A percentile compares a stretch with the other conserved stretches of the same genome.
These are phyloP conservation scores for Pseudopipra pipra DNA, from an alignment of 2,113 vertebrate species.

Conservation along the genomic window DNA sequence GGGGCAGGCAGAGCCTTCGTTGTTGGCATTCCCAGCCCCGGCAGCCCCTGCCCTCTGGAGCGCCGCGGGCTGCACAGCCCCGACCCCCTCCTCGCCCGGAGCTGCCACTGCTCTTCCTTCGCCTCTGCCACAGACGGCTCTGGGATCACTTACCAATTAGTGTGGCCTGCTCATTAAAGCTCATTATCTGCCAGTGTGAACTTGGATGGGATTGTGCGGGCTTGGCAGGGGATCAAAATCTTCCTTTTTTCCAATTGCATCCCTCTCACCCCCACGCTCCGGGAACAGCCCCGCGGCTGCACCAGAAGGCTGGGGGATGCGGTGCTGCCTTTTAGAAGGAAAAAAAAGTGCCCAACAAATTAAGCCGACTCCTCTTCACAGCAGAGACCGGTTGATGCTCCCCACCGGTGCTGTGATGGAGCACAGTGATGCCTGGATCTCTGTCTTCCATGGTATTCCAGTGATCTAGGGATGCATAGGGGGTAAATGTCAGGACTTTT, in stretches of 20 bases:
- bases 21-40: not conserved
- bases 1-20: not conserved
- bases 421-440: accelerated
- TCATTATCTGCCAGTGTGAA: conserved; percentile 63
- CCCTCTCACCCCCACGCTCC: not conserved
- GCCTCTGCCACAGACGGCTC: conserved; percentile 13
- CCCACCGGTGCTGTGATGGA: not conserved
- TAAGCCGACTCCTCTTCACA: not conserved
- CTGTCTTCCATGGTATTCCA: not conserved
- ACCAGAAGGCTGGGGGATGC: not conserved
- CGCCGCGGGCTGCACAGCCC: not conserved
- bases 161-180: conserved; percentile 58
- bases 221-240: conserved; percentile 33
- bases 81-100: not conserved
- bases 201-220: conserved; percentile 11
- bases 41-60: not conserved
- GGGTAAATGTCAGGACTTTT: not conserved
- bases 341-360: not conserved
- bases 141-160: conserved; percentile 64
- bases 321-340: not conserved
- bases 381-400: not conserved
- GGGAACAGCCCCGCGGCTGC: not conserved
- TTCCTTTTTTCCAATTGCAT: not conserved
- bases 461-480: not conserved
- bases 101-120: not conserved